Evolutionary conservation across 35 echinoderm and acorn worm species (phyloP), one percentile per base, ranked within the genome.

Genomic region (Eucidaris tribuloides): DNA sequence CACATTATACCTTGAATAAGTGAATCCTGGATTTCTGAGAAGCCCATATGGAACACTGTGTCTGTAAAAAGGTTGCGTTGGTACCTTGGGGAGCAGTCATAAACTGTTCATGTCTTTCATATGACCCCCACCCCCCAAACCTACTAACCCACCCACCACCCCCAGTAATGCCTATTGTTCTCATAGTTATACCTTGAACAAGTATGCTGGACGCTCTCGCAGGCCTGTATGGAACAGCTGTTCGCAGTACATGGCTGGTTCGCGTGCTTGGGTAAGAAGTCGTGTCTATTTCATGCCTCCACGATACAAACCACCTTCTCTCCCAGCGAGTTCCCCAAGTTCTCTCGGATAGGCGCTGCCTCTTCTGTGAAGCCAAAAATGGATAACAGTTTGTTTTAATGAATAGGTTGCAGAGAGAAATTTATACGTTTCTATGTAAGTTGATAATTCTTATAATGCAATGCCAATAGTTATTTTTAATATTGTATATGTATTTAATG

Each of bases 131-230:
- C n/a, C n/a, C n/a, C n/a, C n/a, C n/a, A n/a, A n/a, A n/a, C n/a
- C n/a, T n/a, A n/a, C n/a, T n/a, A n/a, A n/a, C n/a, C n/a, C n/a
- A n/a, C n/a, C n/a, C n/a, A n/a, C n/a, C n/a, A n/a, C n/a, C n/a
- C n/a, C n/a, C n/a, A n/a, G n/a, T n/a, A n/a, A n/a, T n/a, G n/a
- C n/a, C n/a, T n/a, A n/a, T n/a, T n/a, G n/a, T n/a, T n/a, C n/a
- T n/a, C n/a, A n/a, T n/a, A n/a, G n/a, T n/a, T n/a, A n/a, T 68
- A 99, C 91, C 87, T 99, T 99, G 57, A 93, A 99, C 11, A 97
- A 80, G 45, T 93, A 99, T 48, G 96, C 86, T 25, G 93, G 96
- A 15, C 92, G 86, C 79, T 99, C 96, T 36, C 78, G 62, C 30
- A 85, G 90, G 42, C 55, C 50, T 19, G 91, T 93, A 52, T 99